Evolutionary conservation across 1,140 invertebrate species (phyloP), one percentile per base, ranked within the genome.

Genomic region (Psix sp.): DNA sequence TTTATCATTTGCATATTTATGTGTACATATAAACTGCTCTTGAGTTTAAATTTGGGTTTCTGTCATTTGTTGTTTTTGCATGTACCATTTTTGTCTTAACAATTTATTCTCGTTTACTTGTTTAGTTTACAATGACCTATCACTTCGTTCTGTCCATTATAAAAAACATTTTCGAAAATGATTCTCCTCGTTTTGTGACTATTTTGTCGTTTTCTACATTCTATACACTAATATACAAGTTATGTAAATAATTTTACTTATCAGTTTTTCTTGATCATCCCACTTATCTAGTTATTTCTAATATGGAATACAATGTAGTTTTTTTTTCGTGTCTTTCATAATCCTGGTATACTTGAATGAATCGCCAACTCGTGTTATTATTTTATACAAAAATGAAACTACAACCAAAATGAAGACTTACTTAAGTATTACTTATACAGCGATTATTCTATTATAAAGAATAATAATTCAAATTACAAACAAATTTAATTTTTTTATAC

Each of bases 201-300:
- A 85, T 86, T 85, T 85, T 82, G 79, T 84, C 79, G 77, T 84
- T 78, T 81, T 83, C 82, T 87, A 86, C 86, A 83, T 83, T 86
- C 84, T 87, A 87, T 87, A 87, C 86, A 87, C 85, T 86, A 87
- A 87, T 87, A 86, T 87, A 87, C 86, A 86, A 87, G 84, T 85
- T 87, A 84, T 82, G 79, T 78, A 82, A 70, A 62, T 74, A 74
- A 85, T 83, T 83, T 83, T 83, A 77, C 67, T 80, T 76, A 77
- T 83, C 78, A 74, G 67, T 84, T 82, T 80, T 71, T 76, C 71
- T 81, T 79, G 79, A 84, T 80, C 83, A 63, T 86, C 82, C 81
- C 83, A 84, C 84, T 86, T 84, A 85, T 85, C 79, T 85, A 66
- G 36, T 78, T 79, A 81, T 54, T 63, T 75, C 75, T 84, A 80